Evolutionary conservation across 2,888 invertebrate genomes (phyloP).

Genomic region (Heliconius ethilla): DNA sequence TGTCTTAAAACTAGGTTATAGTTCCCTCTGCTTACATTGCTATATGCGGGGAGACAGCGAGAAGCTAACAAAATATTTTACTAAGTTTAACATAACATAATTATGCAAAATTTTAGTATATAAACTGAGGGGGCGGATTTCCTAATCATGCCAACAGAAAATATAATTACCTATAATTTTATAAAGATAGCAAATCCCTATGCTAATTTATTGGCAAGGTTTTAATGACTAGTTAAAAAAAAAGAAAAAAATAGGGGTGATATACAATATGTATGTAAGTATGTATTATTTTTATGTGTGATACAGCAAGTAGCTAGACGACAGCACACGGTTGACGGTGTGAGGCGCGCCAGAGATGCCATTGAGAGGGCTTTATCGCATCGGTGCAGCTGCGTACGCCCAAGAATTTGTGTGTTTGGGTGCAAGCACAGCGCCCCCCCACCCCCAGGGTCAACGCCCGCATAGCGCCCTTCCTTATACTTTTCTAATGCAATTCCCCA

Average conservation of each 20-base stretch:
- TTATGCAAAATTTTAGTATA: background rate
- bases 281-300: background rate
- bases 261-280: background rate
- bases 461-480: conserved; percentile 48
- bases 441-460: conserved; percentile 46
- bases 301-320: background rate
- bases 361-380: conserved; percentile 61
- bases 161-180: background rate
- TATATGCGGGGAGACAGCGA: no score
- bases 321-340: conserved; percentile 35
- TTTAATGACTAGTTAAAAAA: background rate
- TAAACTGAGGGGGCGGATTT: background rate
- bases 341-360: conserved; percentile 62
- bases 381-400: conserved; percentile 68
- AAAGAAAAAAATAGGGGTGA: background rate
- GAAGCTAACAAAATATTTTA: no score
- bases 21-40: no score
- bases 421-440: conserved; percentile 43
- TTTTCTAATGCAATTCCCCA: conserved; percentile 47
- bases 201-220: background rate
- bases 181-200: background rate
- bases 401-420: conserved; percentile 73
- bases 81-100: no score
- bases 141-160: background rate
- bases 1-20: no score